phyloP scores from a whole-genome alignment of 2,888 invertebrate genomes.

The Troides helena region DNA sequence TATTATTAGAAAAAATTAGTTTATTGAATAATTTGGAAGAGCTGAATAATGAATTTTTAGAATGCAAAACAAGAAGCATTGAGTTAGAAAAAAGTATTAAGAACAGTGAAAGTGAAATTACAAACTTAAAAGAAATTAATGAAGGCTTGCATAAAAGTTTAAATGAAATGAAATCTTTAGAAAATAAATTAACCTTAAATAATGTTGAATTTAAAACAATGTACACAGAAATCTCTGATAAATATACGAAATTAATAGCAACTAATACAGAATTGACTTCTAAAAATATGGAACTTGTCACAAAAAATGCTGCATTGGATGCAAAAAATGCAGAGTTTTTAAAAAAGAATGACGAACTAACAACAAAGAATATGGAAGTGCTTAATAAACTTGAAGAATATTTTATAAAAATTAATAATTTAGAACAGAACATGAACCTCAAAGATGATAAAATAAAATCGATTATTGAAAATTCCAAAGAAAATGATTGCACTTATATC shows the following conservation, averaged over 20 bases:
- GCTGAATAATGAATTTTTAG: slow-evolving; percentile 41
- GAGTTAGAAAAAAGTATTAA: slow-evolving; percentile 39
- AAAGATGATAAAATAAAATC: slow-evolving; percentile 46
- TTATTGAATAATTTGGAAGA: slow-evolving; percentile 39
- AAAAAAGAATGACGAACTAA: no score
- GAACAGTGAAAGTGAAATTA: slow-evolving; percentile 23
- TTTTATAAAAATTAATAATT: slow-evolving; percentile 37
- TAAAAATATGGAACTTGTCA: not conserved
- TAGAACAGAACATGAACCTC: slow-evolving; percentile 42
- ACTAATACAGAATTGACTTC: not conserved
- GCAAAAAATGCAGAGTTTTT: no score
- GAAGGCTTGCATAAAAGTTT: slow-evolving; percentile 37
- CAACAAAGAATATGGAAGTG: slow-evolving; percentile 31
- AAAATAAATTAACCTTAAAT: slow-evolving; percentile 36
- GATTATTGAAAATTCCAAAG: slow-evolving; percentile 40
- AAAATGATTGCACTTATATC: slow-evolving; percentile 41
- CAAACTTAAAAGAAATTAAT: slow-evolving; percentile 42
- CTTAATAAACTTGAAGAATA: slow-evolving; percentile 39
- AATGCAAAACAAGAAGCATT: slow-evolving; percentile 37
- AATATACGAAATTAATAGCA: not conserved
- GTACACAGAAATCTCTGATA: slow-evolving; percentile 37
- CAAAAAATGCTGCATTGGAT: not conserved
- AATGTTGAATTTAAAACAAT: slow-evolving; percentile 39
- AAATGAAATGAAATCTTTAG: slow-evolving; percentile 34
- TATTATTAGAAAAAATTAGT: slow-evolving; percentile 31